Evolutionary conservation across 2,113 vertebrate genomes (phyloP), one percentile per base, ranked within the genome.

Genomic region (Lophius piscatorius): DNA sequence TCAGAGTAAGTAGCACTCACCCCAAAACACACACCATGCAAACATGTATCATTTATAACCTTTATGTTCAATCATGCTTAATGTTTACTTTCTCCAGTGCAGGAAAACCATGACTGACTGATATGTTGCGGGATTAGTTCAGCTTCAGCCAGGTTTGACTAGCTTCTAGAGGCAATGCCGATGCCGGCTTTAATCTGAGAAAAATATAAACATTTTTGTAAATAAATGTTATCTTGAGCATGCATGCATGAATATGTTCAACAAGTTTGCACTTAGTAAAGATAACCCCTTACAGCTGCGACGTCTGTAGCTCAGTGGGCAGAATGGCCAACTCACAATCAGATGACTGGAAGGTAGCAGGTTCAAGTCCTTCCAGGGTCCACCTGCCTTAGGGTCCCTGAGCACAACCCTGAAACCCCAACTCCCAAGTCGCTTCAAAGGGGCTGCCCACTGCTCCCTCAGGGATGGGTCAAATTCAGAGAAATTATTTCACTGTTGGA

Each of bases 1-100:
- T 64, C 35, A 64, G 59, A 73, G 78, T 61, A 76, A 51, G 40
- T 3, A 7, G 68, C 34, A 8, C 34, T 62, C 34, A 8, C 34
- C 58, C 31, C 28, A 2, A 55, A 28, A 62, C n/a, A 41, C 31
- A 57, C n/a, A n/a, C n/a, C n/a, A n/a, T n/a, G n/a, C n/a, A n/a
- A n/a, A n/a, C n/a, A n/a, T n/a, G n/a, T n/a, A n/a, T n/a, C n/a
- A n/a, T n/a, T n/a, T n/a, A n/a, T n/a, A n/a, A 57, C 17, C 34
- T 57, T 7, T 40, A 51, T 18, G 47, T 50, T 60, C 10, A 46
- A 42, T 38, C 17, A 59, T 22, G 33, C 33, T 46, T 26, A 20
- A 42, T 26, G 10, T 56, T 60, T 50, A 48, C 21, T 41, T 52
- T 55, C 6, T 44, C 16, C 33, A 10, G 21, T 8, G 24, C 21